A percentile compares a stretch with the other conserved stretches of the same genome.
Conservation (phyloP, 2,797 vertebrate species). For the Gymnodraco acuticeps region DNA sequence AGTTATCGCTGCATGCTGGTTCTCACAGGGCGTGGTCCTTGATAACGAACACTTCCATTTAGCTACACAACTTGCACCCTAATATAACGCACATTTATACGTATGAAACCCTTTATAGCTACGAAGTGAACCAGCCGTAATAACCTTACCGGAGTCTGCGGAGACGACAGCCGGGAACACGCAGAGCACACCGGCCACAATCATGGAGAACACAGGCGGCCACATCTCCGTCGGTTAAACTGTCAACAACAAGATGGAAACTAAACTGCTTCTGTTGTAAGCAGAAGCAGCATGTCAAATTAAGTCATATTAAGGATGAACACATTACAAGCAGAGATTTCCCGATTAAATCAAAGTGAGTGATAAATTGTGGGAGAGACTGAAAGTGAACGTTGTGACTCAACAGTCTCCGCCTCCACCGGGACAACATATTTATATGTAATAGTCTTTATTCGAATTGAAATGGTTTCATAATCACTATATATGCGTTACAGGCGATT, state of each 20-base stretch:
- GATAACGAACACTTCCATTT: no score
- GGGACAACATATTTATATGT: fast-evolving
- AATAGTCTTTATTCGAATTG: no score
- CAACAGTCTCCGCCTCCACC: neutral
- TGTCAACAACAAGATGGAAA: neutral
- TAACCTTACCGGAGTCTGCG: constrained; percentile 10
- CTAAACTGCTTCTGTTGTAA: neutral
- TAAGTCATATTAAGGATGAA: fast-evolving
- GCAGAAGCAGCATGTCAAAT: neutral
- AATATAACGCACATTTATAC: fast-evolving
- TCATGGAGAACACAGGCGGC: fast-evolving
- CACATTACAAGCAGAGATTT: neutral
- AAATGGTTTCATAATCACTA: neutral
- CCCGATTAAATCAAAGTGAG: no score
- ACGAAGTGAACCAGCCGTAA: fast-evolving
- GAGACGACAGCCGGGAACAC: neutral
- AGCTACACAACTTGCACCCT: fast-evolving
- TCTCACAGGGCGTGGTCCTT: constrained; percentile 30
- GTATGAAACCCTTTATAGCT: fast-evolving
- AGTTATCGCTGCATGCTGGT: neutral
- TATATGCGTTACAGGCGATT: fast-evolving
- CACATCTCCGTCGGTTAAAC: constrained; percentile 8
- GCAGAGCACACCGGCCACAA: neutral
- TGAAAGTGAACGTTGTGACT: neutral
- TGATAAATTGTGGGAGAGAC: fast-evolving